Base-by-base conservation (phyloP, 1,140 invertebrate species). In the Thereuonema tuberculata region DNA sequence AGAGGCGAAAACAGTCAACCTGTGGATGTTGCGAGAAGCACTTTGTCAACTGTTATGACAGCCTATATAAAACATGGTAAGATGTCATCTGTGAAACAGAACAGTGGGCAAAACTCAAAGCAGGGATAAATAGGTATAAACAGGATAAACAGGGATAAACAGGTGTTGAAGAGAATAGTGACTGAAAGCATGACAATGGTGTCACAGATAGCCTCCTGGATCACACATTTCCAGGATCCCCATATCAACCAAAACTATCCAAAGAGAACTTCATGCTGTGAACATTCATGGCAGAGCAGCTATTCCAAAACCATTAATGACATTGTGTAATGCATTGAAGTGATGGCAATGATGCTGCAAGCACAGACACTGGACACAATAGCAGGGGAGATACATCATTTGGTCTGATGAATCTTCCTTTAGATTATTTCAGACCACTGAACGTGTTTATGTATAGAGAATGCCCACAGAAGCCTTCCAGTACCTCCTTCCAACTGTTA, bases 241-340 rank as follows among this genome's bases (percentile, higher is more conserved):
- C 17, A 37, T 37, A 37, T 37, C 31, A 37, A 37, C 17, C 5
- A 37, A 37, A 37, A 37, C 31, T 37, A 37, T 37, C 31, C 31
- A 5, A 37, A 37, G n/a, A n/a, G n/a, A n/a, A n/a, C n/a, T n/a
- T n/a, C n/a, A n/a, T n/a, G n/a, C n/a, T n/a, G n/a, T 17, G n/a
- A 49, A 50, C 26, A 50, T 59, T 28, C 31, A 50, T 50, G 47
- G 27, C 46, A 49, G 57, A 59, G 57, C 5, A 47, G 57, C 57
- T 27, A 59, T 59, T 59, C 43, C 12, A 37, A 59, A 59, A 59
- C 57, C 57, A 29, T 50, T 49, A 25, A 47, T 59, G 57, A 59
- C 47, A 59, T n/a, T 47, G 49, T 25, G 21, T 29, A 59, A 59
- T 59, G 47, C n/a, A 43, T 59, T 50, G 43, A 59, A 59, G 25